Conservation (phyloP, 2,888 invertebrate genomes). For the Drosophila kanekoi region DNA sequence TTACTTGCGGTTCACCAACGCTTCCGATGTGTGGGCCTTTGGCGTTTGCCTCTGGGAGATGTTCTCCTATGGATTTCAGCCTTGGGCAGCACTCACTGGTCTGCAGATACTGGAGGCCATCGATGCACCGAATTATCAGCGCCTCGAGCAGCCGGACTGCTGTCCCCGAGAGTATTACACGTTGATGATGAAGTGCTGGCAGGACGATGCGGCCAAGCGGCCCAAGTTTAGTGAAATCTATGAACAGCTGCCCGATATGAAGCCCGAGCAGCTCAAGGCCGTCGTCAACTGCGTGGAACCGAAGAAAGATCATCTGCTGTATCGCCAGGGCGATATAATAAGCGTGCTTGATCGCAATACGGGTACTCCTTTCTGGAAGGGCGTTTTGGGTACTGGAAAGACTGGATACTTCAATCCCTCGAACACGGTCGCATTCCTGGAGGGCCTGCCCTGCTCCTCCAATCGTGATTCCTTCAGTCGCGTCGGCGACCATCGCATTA, state of each 20-base stretch:
- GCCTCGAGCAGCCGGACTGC: slow-evolving; percentile 96
- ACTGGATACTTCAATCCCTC: slow-evolving; percentile 97
- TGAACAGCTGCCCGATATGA: slow-evolving; percentile 91
- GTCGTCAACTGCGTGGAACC: slow-evolving; percentile 86
- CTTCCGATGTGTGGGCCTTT: slow-evolving; percentile 99
- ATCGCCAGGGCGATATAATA: slow-evolving; percentile 95
- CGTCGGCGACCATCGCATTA: slow-evolving; percentile 86
- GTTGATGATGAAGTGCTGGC: slow-evolving; percentile 98
- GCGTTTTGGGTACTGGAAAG: slow-evolving; percentile 94
- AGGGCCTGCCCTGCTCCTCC: slow-evolving; percentile 85
- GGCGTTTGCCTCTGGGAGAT: slow-evolving; percentile 99
- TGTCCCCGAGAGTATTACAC: slow-evolving; percentile 97
- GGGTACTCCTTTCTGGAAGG: slow-evolving; percentile 93
- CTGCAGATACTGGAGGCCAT: slow-evolving; percentile 98
- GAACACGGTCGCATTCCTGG: slow-evolving; percentile 94
- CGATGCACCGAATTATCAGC: slow-evolving; percentile 95
- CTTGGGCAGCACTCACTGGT: slow-evolving; percentile 97
- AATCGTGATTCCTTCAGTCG: slow-evolving; percentile 88
- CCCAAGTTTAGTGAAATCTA: slow-evolving; percentile 96
- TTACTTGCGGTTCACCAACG: slow-evolving; percentile 97
- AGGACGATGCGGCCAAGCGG: slow-evolving; percentile 94
- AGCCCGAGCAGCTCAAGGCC: slow-evolving; percentile 97
- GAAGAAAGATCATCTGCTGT: slow-evolving; percentile 91
- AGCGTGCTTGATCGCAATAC: slow-evolving; percentile 95
- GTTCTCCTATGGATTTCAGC: slow-evolving; percentile 99